These are phyloP conservation scores for Abramis brama DNA, from an alignment of 2,113 vertebrate species.

Conservation along the genomic window DNA sequence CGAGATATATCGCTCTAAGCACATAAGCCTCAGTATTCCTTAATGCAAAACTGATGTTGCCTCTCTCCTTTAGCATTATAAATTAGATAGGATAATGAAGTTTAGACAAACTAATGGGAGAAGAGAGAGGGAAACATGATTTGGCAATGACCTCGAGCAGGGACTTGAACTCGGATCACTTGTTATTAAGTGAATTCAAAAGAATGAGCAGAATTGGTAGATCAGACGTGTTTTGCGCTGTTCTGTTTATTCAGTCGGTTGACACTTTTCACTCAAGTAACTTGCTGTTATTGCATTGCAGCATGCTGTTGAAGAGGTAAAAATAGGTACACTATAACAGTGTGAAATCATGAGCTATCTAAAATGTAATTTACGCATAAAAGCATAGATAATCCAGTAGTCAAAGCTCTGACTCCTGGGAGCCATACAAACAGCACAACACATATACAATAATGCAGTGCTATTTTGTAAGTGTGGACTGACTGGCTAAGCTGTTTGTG, in stretches of 20 bases:
- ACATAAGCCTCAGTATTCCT: not conserved
- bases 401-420: not conserved
- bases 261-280: not conserved
- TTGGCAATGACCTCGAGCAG: not conserved
- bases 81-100: not conserved
- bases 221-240: not conserved
- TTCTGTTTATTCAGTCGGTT: not conserved
- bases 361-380: not conserved
- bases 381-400: not conserved
- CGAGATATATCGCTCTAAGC: not conserved
- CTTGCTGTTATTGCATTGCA: not conserved
- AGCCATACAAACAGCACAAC: not conserved
- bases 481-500: not conserved
- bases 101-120: not conserved
- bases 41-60: slow-evolving; percentile 26
- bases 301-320: not conserved
- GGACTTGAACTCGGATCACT: not conserved
- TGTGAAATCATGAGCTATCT: not conserved
- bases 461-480: not conserved
- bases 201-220: not conserved
- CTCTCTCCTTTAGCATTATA: not conserved
- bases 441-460: not conserved
- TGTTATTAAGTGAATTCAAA: not conserved
- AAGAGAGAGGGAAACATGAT: not conserved
- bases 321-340: not conserved